These are phyloP conservation scores for Panopea generosa DNA, from an alignment of 2,888 invertebrate species.

Conservation along the genomic window DNA sequence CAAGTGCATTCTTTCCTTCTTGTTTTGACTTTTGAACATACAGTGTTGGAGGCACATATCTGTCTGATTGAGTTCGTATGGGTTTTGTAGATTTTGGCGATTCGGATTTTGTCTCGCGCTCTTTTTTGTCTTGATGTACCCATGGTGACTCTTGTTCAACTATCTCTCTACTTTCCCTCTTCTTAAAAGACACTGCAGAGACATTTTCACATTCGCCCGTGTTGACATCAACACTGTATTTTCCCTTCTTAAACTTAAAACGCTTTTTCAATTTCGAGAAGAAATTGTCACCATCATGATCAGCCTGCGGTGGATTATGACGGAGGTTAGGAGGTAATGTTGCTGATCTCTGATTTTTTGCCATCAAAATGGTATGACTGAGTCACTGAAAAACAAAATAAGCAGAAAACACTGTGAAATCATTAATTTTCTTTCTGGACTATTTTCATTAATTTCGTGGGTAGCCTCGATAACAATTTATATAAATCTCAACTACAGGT, in stretches of 20 bases:
- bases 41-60: background rate
- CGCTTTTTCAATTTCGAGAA: slow-evolving; percentile 48
- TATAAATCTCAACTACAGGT: too few species aligned
- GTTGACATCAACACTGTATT: slow-evolving; percentile 50
- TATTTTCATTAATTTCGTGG: too few species aligned
- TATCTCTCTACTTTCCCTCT: slow-evolving; percentile 36
- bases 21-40: background rate
- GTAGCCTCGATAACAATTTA: too few species aligned
- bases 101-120: slow-evolving; percentile 18
- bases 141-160: slow-evolving; percentile 32
- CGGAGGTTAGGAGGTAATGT: slow-evolving; percentile 53
- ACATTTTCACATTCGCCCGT: slow-evolving; percentile 62
- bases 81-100: slow-evolving; percentile 36
- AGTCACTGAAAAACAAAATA: too few species aligned
- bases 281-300: slow-evolving; percentile 45
- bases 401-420: too few species aligned
- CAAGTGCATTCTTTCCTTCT: background rate
- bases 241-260: slow-evolving; percentile 47
- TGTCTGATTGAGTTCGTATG: slow-evolving; percentile 29
- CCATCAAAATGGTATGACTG: slow-evolving; percentile 9
- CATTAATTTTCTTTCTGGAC: too few species aligned
- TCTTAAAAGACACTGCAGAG: slow-evolving; percentile 52
- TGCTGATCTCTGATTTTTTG: slow-evolving; percentile 50
- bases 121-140: slow-evolving; percentile 14
- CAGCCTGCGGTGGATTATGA: slow-evolving; percentile 18